These are phyloP conservation scores for Dastarcus helophoroides DNA, from an alignment of 2,888 invertebrate species.

Conservation along the genomic window DNA sequence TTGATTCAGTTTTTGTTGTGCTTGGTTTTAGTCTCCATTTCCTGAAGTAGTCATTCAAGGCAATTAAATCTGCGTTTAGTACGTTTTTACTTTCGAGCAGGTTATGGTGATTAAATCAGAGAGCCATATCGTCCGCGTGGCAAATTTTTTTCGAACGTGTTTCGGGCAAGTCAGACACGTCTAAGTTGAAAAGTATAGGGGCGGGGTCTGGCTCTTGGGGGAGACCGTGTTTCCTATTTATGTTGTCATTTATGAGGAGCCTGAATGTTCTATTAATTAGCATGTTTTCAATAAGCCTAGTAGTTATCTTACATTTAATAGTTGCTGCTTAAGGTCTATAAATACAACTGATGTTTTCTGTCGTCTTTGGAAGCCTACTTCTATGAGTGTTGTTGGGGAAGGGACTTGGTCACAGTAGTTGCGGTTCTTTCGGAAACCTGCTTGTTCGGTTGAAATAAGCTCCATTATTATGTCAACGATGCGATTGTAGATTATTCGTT, in stretches of 20 bases:
- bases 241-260: background rate
- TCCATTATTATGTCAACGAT: background rate
- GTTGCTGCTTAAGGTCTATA: too few relatives aligned
- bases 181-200: background rate
- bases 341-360: constrained; percentile 2
- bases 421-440: constrained; percentile 1
- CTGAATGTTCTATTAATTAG: too few relatives aligned
- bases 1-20: too few relatives aligned
- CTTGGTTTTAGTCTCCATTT: too few relatives aligned
- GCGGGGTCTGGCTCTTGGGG: background rate
- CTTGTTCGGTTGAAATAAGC: background rate
- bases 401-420: background rate
- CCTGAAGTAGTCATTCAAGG: too few relatives aligned
- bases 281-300: too few relatives aligned
- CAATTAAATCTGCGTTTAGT: too few relatives aligned
- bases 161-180: background rate
- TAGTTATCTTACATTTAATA: too few relatives aligned
- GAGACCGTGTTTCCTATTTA: background rate
- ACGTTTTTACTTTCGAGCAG: too few relatives aligned
- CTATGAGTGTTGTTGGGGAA: constrained; percentile 10
- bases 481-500: background rate
- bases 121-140: too few relatives aligned
- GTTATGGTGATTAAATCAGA: too few relatives aligned
- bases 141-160: too few relatives aligned
- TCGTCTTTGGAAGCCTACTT: constrained; percentile 7